Percentiles rank a stretch among this genome's conserved stretches.
Conservation (phyloP, 2,888 invertebrate genomes). For the Drosophila subquinaria region DNA sequence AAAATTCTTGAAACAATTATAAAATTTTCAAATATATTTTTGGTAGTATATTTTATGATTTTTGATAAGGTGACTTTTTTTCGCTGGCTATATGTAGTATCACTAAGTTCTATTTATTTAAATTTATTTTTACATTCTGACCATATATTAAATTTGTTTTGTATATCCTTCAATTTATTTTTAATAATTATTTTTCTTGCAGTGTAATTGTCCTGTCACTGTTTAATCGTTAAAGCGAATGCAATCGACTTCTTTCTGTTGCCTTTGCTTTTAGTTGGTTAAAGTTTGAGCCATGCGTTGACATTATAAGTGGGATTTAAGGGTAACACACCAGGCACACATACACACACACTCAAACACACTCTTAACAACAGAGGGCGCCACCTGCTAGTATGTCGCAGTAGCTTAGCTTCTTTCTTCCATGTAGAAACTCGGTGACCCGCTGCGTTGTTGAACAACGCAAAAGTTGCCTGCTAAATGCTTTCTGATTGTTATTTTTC, state of each 20-base stretch:
- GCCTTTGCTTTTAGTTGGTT: conserved; percentile 41
- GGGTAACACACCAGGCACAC: conserved; percentile 24
- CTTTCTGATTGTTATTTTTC: conserved; percentile 83
- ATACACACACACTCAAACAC: conserved; percentile 3
- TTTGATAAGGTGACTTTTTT: too few relatives aligned
- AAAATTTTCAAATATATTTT: too few relatives aligned
- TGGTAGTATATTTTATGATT: too few relatives aligned
- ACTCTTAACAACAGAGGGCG: conserved; percentile 54
- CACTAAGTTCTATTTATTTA: too few relatives aligned
- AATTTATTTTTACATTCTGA: too few relatives aligned
- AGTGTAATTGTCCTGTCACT: conserved; percentile 52
- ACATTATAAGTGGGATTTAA: conserved; percentile 42
- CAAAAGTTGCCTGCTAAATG: conserved; percentile 81
- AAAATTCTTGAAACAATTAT: too few relatives aligned
- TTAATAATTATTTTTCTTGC: background rate
- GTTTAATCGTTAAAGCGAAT: conserved; percentile 74
- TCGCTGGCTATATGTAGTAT: too few relatives aligned
- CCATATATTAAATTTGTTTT: too few relatives aligned
- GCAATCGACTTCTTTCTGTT: conserved; percentile 45
- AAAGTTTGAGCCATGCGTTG: conserved; percentile 52
- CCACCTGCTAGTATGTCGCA: conserved; percentile 64
- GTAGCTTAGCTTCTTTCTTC: conserved; percentile 12
- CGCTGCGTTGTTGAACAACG: conserved; percentile 40
- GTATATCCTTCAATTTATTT: too few relatives aligned
- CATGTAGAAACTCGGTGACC: conserved; percentile 1